Conservation (phyloP, 2,888 invertebrate genomes). For the Oscheius sp. region DNA sequence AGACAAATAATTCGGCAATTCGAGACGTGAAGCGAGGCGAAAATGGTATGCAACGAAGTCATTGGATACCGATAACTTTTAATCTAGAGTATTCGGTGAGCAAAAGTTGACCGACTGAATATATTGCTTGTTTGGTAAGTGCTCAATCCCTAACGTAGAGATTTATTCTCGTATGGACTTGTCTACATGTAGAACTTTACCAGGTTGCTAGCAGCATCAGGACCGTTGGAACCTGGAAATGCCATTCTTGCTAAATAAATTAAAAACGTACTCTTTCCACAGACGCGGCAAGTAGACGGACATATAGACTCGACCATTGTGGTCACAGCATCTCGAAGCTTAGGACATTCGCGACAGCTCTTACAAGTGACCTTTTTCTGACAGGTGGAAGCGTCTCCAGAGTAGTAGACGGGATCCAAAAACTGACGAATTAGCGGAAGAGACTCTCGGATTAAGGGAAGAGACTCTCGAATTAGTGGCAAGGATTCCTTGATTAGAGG, state of each 20-base stretch:
- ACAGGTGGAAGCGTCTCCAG: constrained; percentile 36
- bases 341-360: constrained; percentile 53
- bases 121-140: too few relatives aligned
- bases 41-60: too few relatives aligned
- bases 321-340: constrained; percentile 43
- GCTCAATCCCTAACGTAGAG: too few relatives aligned
- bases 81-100: too few relatives aligned
- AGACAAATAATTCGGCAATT: too few relatives aligned
- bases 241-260: background rate
- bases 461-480: constrained; percentile 52
- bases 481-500: constrained; percentile 54
- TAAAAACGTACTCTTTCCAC: constrained; percentile 29
- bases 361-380: constrained; percentile 48
- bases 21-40: too few relatives aligned
- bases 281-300: constrained; percentile 48
- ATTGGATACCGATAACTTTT: too few relatives aligned
- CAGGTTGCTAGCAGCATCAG: constrained; percentile 1
- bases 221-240: background rate
- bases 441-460: constrained; percentile 50
- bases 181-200: constrained; percentile 19
- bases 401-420: constrained; percentile 41
- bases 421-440: constrained; percentile 49
- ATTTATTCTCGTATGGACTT: too few relatives aligned
- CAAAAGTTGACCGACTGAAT: too few relatives aligned
- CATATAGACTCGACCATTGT: constrained; percentile 45